Evolutionary conservation across 2,888 invertebrate species (phyloP).

Genomic region (Argyresthia albistria): DNA sequence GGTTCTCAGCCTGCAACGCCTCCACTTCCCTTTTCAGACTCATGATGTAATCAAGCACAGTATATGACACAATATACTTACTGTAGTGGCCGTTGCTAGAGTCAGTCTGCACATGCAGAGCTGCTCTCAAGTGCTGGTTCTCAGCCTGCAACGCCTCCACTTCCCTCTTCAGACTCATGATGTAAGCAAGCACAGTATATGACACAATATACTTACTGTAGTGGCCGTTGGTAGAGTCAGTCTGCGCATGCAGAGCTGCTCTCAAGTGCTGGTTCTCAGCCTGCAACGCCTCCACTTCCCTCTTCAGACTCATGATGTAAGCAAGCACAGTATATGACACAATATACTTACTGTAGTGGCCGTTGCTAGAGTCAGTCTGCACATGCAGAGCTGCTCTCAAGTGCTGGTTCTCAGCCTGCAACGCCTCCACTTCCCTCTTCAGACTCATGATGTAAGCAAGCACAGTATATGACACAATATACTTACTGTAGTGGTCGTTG

Average conservation of each 20-base stretch:
- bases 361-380: slow-evolving; percentile 63
- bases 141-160: slow-evolving; percentile 88
- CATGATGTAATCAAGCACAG: slow-evolving; percentile 30
- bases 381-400: slow-evolving; percentile 82
- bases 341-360: slow-evolving; percentile 33
- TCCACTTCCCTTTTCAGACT: slow-evolving; percentile 91
- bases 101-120: slow-evolving; percentile 77
- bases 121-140: slow-evolving; percentile 88
- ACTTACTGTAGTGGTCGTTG: slow-evolving; percentile 34
- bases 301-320: slow-evolving; percentile 92
- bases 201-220: slow-evolving; percentile 34
- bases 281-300: slow-evolving; percentile 88
- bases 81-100: slow-evolving; percentile 38
- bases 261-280: slow-evolving; percentile 91
- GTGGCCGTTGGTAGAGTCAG: slow-evolving; percentile 48
- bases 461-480: no score
- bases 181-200: slow-evolving; percentile 92
- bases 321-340: slow-evolving; percentile 89
- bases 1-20: slow-evolving; percentile 89
- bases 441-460: slow-evolving; percentile 93
- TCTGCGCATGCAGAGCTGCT: slow-evolving; percentile 79
- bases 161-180: slow-evolving; percentile 88
- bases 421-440: slow-evolving; percentile 87
- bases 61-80: slow-evolving; percentile 15
- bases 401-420: slow-evolving; percentile 92